Evolutionary conservation across 2,113 vertebrate species (phyloP).

Genomic region (Gymnorhina tibicen): DNA sequence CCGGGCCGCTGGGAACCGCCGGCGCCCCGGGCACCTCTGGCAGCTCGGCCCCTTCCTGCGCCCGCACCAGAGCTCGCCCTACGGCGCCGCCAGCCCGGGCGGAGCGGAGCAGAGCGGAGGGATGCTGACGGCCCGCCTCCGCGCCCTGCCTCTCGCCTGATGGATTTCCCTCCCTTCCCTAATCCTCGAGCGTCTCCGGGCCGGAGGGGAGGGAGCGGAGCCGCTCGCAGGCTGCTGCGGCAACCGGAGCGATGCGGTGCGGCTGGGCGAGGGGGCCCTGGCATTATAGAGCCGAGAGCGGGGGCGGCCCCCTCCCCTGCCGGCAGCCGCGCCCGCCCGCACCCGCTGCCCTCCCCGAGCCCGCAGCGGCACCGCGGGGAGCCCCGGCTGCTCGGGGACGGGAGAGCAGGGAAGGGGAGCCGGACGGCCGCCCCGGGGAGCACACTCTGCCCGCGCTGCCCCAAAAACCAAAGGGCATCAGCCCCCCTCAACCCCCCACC

Average conservation of each 20-base stretch:
- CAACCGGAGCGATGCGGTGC: not conserved
- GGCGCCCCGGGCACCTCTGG: not conserved
- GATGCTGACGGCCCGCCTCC: not conserved
- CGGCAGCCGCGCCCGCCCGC: not conserved
- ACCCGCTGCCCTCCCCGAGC: not conserved
- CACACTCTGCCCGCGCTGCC: not conserved
- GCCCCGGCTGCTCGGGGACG: not conserved
- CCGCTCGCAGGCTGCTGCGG: not conserved
- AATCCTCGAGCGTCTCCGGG: not conserved
- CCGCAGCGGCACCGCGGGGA: not conserved
- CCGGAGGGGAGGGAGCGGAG: not conserved
- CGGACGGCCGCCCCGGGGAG: not conserved
- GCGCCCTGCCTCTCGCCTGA: conserved; percentile 36
- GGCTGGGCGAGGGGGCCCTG: not conserved
- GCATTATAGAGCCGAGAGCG: not conserved
- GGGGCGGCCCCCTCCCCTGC: not conserved
- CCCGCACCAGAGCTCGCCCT: not conserved
- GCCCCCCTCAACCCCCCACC: accelerated
- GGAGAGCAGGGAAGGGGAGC: not conserved
- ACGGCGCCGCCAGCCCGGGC: not conserved
- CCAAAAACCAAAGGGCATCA: not conserved
- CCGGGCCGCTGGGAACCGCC: not conserved
- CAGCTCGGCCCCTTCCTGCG: not conserved
- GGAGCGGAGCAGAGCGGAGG: not conserved
- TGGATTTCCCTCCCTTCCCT: not conserved